These are phyloP conservation scores for Tragelaphus imberbis DNA, from an alignment of 2,113 vertebrate genomes.

Conservation along the genomic window DNA sequence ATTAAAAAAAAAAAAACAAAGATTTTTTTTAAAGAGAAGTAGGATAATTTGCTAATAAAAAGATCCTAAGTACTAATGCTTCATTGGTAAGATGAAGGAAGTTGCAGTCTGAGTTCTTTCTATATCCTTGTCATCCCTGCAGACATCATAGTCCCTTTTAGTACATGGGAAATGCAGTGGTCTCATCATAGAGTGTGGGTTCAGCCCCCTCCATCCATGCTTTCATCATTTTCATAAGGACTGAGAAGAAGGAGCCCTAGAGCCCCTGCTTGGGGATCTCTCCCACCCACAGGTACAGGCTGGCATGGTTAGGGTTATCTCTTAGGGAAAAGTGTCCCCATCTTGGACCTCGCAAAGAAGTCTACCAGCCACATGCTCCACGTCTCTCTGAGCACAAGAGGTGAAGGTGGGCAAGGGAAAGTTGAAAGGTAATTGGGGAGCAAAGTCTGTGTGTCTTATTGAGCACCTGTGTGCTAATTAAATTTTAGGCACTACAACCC, in stretches of 20 bases:
- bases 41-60: not conserved
- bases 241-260: not conserved
- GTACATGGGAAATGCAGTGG: not conserved
- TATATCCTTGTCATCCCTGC: not conserved
- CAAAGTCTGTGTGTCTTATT: not conserved
- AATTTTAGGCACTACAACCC: not conserved
- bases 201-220: not conserved
- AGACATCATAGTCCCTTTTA: not conserved
- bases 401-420: not conserved
- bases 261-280: not conserved
- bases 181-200: not conserved
- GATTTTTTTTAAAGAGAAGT: not conserved
- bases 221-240: not conserved
- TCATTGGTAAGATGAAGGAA: not conserved
- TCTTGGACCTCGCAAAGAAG: not conserved
- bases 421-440: not conserved
- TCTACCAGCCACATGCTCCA: accelerated
- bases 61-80: not conserved
- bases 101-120: not conserved
- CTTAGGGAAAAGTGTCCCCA: not conserved
- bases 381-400: not conserved
- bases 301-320: not conserved
- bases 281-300: not conserved
- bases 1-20: not conserved
- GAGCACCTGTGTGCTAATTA: not conserved